Evolutionary conservation across 1,140 invertebrate genomes (phyloP).

Genomic region (Parasteatoda tepidariorum): DNA sequence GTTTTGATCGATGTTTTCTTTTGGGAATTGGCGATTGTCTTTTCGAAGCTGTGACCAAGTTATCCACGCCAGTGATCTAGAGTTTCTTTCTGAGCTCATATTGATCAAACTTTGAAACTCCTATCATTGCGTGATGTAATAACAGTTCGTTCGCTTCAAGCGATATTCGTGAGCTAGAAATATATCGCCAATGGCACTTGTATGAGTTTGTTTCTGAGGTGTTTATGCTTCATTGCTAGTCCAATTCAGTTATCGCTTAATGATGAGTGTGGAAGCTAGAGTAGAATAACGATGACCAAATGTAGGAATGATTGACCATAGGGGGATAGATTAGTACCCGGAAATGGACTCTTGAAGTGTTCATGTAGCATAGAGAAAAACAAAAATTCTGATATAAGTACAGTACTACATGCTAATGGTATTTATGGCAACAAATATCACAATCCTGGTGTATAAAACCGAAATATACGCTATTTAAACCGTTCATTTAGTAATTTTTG

Average conservation of each 20-base stretch:
- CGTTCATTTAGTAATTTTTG: too few relatives aligned
- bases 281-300: neutral
- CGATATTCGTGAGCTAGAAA: neutral
- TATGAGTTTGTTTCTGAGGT: neutral
- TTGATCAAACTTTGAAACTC: neutral
- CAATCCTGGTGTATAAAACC: too few relatives aligned
- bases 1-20: neutral
- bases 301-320: neutral
- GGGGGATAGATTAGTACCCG: neutral
- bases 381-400: too few relatives aligned
- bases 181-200: neutral
- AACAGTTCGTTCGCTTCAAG: neutral
- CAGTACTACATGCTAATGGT: too few relatives aligned
- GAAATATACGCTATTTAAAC: too few relatives aligned
- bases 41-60: neutral
- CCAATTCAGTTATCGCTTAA: neutral
- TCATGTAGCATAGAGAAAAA: too few relatives aligned
- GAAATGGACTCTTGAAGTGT: neutral
- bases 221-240: neutral
- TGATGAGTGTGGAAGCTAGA: neutral
- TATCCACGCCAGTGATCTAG: neutral
- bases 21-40: neutral
- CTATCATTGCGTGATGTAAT: neutral
- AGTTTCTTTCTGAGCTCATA: neutral
- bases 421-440: too few relatives aligned